Evolutionary conservation across 2,797 vertebrate genomes (phyloP).

Genomic region (Apogon hyalosoma): DNA sequence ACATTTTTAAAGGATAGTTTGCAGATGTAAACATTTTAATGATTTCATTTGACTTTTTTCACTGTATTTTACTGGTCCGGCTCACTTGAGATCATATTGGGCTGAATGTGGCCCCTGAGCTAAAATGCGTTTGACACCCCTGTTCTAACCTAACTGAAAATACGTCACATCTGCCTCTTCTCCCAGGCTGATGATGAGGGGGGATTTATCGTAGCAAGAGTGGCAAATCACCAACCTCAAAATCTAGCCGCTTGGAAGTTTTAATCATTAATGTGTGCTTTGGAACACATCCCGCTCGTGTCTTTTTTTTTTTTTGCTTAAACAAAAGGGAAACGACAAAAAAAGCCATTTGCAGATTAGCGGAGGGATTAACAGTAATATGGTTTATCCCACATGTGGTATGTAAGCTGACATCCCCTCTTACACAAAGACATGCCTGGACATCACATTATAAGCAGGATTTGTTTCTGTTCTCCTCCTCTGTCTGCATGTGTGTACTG

Average conservation of each 20-base stretch:
- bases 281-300: conserved; percentile 68
- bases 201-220: conserved; percentile 47
- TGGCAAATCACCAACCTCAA: conserved; percentile 54
- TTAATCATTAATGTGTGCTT: conserved; percentile 80
- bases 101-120: too few species aligned
- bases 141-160: conserved; percentile 16
- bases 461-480: conserved; percentile 64
- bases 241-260: conserved; percentile 56
- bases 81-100: too few species aligned
- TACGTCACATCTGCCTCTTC: conserved; percentile 5
- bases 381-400: conserved; percentile 80
- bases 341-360: conserved; percentile 83
- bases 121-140: neutral
- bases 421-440: conserved; percentile 75
- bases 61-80: too few species aligned
- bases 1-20: too few species aligned
- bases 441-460: conserved; percentile 73
- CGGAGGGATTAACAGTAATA: conserved; percentile 79
- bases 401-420: conserved; percentile 79
- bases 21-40: too few species aligned
- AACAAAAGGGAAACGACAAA: conserved; percentile 74
- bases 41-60: too few species aligned
- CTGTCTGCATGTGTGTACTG: conserved; percentile 42
- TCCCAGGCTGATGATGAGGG: conserved; percentile 6
- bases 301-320: conserved; percentile 55